Percentiles rank a stretch among this genome's conserved stretches.
Evolutionary conservation across 2,888 invertebrate species (phyloP).

Genomic region (Pycnomerus fuliginosus): DNA sequence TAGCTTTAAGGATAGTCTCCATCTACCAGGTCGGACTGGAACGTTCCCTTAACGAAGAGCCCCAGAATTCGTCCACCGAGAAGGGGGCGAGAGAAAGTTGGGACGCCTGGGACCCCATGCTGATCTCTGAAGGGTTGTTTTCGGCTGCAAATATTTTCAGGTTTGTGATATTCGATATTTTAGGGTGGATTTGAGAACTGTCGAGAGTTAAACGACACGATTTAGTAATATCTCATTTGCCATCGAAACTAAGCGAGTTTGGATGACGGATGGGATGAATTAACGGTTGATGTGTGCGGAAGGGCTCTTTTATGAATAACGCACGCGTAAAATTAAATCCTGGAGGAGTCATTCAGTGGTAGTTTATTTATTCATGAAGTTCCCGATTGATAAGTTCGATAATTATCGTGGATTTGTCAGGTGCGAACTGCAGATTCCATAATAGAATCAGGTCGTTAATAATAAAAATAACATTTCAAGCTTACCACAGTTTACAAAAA

Average conservation of each 20-base stretch:
- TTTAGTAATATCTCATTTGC: neutral
- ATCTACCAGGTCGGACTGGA: conserved; percentile 77
- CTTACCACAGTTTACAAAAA: too few species aligned
- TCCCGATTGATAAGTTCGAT: too few species aligned
- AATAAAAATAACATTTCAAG: too few species aligned
- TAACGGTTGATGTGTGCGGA: conserved; percentile 11
- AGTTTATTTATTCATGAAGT: too few species aligned
- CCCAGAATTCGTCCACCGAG: conserved; percentile 38
- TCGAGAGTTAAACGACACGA: too few species aligned
- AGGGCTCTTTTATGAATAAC: conserved; percentile 14
- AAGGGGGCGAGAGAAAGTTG: conserved; percentile 74
- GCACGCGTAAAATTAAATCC: conserved; percentile 9
- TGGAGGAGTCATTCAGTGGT: too few species aligned
- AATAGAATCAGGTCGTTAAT: too few species aligned
- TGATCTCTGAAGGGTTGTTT: conserved; percentile 93
- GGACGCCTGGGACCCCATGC: conserved; percentile 99
- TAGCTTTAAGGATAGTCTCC: conserved; percentile 90
- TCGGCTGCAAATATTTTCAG: conserved; percentile 97
- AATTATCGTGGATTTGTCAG: too few species aligned
- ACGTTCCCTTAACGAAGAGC: conserved; percentile 27
- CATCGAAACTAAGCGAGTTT: conserved; percentile 7
- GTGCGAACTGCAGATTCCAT: too few species aligned
- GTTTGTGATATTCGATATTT: too few species aligned
- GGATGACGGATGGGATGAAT: conserved; percentile 17
- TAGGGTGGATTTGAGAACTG: too few species aligned